A percentile compares a stretch with the other conserved stretches of the same genome.
Conservation (phyloP, 2,888 invertebrate species). For the Temnothorax unifasciatus region DNA sequence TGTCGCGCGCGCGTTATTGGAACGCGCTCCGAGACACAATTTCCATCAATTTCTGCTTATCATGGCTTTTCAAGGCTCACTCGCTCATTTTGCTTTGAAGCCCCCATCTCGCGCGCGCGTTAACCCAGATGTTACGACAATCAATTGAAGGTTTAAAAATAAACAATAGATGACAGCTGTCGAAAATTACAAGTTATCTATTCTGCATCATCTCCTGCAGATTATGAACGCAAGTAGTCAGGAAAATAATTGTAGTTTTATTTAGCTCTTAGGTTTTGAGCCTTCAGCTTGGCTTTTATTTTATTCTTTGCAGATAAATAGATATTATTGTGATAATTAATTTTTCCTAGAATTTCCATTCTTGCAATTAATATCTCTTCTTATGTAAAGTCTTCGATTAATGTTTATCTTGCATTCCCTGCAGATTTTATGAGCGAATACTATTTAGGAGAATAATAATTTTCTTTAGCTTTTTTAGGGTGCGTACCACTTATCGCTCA, state of each 20-base stretch:
- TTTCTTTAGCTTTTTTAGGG: neutral
- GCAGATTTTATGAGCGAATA: neutral
- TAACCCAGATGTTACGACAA: constrained; percentile 4
- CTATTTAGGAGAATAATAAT: neutral
- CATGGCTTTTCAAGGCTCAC: neutral
- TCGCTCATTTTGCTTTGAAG: neutral
- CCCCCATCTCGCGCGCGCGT: neutral
- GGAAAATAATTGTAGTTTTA: neutral
- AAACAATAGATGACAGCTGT: neutral
- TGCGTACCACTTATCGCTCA: too few species aligned
- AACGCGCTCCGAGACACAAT: constrained; percentile 8
- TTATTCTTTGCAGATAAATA: neutral
- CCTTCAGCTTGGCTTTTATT: neutral
- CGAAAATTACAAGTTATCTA: neutral
- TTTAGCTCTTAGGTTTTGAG: neutral
- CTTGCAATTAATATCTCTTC: neutral
- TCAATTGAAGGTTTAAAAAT: neutral
- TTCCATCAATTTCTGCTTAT: constrained; percentile 38
- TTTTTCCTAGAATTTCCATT: neutral
- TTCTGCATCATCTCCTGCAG: neutral
- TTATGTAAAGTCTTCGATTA: neutral
- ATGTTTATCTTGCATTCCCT: neutral
- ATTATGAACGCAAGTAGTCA: neutral
- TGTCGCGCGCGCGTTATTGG: constrained; percentile 23
- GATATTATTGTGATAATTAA: neutral